Evolutionary conservation across 2,797 vertebrate species (phyloP).

Genomic region (Lates japonicus): DNA sequence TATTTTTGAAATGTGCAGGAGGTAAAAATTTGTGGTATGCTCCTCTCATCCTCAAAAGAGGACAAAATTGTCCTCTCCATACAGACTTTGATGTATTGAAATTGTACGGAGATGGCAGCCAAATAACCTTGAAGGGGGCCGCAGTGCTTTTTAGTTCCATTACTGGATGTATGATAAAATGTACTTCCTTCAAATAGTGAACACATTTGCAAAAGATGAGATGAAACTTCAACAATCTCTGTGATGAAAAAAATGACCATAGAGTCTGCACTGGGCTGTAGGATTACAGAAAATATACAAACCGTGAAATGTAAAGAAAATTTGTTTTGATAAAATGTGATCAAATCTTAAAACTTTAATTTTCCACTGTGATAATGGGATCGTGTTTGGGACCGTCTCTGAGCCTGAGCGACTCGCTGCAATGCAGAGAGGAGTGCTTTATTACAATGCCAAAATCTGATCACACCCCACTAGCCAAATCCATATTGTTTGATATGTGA

Average conservation of each 20-base stretch:
- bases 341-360: constrained; percentile 36
- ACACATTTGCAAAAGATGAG: constrained; percentile 48
- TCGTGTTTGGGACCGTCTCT: constrained; percentile 29
- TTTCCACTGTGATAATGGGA: constrained; percentile 14
- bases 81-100: constrained; percentile 67
- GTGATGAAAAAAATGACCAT: constrained; percentile 20
- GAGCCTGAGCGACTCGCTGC: constrained; percentile 35
- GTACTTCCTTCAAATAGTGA: constrained; percentile 39
- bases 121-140: constrained; percentile 62
- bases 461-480: constrained; percentile 60
- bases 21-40: constrained; percentile 6
- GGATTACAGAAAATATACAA: constrained; percentile 32
- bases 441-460: constrained; percentile 68
- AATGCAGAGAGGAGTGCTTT: constrained; percentile 41
- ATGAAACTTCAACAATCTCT: constrained; percentile 35
- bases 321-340: constrained; percentile 24
- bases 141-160: constrained; percentile 71
- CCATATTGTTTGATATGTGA: constrained; percentile 79
- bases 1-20: constrained; percentile 4
- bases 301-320: constrained; percentile 34
- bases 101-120: constrained; percentile 60
- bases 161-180: constrained; percentile 63
- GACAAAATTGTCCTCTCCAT: constrained; percentile 37
- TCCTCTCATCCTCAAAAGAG: constrained; percentile 23
- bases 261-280: neutral